Evolutionary conservation across 2,797 vertebrate genomes (phyloP).

Genomic region (Dromococcyx pavoninus): DNA sequence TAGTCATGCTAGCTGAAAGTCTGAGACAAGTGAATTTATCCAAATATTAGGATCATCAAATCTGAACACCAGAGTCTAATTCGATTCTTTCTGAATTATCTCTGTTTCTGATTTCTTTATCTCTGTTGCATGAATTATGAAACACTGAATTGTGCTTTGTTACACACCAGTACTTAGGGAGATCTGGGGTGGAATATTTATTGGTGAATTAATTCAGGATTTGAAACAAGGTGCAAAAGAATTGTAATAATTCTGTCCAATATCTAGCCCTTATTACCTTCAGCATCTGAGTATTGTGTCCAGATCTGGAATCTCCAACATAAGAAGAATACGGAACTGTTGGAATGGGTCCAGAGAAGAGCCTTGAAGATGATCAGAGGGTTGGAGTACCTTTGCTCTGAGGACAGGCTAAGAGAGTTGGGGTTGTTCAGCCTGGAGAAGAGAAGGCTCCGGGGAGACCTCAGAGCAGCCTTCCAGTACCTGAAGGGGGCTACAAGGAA

Average conservation of each 20-base stretch:
- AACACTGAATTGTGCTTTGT: background rate
- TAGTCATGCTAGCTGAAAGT: background rate
- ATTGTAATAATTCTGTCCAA: background rate
- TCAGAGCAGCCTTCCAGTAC: no score
- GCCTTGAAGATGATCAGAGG: no score
- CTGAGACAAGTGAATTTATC: background rate
- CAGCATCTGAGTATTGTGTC: background rate
- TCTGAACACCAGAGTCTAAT: background rate
- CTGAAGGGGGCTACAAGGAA: no score
- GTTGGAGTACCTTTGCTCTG: no score
- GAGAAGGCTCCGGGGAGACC: no score
- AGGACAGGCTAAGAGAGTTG: no score
- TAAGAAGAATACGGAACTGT: no score
- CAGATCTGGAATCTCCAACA: no score
- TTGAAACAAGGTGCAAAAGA: background rate
- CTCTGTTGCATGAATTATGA: background rate
- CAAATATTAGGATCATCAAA: background rate
- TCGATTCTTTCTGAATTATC: background rate
- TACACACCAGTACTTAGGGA: background rate
- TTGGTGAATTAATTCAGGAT: background rate
- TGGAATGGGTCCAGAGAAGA: no score
- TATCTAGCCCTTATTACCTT: background rate
- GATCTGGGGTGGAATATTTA: background rate
- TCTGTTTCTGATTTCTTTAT: background rate
- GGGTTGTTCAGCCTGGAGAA: no score